These are phyloP conservation scores for Podotricha telesiphe DNA, from an alignment of 2,888 invertebrate genomes.

Conservation along the genomic window DNA sequence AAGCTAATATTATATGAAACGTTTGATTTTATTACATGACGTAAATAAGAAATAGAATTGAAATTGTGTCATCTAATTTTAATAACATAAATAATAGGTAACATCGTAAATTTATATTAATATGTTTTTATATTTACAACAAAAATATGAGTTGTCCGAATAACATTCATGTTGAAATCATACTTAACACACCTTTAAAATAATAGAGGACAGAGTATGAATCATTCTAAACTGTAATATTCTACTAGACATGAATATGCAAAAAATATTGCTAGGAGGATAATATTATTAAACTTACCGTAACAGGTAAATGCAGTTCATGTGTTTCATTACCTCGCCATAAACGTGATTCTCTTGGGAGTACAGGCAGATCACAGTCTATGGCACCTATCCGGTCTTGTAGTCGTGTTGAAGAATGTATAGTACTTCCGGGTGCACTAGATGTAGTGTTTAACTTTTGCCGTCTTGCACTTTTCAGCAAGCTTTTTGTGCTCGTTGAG, in stretches of 20 bases:
- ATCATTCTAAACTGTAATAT: background rate
- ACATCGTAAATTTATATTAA: no score
- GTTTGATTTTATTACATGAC: no score
- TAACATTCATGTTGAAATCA: background rate
- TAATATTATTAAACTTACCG: slow-evolving; percentile 74
- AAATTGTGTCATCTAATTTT: no score
- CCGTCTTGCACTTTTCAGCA: slow-evolving; percentile 73
- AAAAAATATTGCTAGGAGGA: background rate
- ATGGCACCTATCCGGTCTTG: slow-evolving; percentile 86
- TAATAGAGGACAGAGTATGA: background rate
- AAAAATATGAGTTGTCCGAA: background rate
- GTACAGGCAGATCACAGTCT: slow-evolving; percentile 86
- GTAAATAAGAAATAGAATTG: no score
- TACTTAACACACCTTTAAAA: background rate
- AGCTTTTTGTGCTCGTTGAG: slow-evolving; percentile 67
- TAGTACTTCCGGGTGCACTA: slow-evolving; percentile 60
- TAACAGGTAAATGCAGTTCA: slow-evolving; percentile 86
- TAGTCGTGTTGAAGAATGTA: slow-evolving; percentile 76
- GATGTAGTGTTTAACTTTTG: slow-evolving; percentile 73
- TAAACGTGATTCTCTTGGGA: slow-evolving; percentile 86
- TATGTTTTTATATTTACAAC: background rate
- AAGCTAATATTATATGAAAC: background rate
- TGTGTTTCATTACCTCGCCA: slow-evolving; percentile 90
- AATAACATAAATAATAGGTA: no score
- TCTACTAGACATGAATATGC: background rate